These are phyloP conservation scores for Centropus unirufus DNA, from an alignment of 2,113 vertebrate species.

Conservation along the genomic window DNA sequence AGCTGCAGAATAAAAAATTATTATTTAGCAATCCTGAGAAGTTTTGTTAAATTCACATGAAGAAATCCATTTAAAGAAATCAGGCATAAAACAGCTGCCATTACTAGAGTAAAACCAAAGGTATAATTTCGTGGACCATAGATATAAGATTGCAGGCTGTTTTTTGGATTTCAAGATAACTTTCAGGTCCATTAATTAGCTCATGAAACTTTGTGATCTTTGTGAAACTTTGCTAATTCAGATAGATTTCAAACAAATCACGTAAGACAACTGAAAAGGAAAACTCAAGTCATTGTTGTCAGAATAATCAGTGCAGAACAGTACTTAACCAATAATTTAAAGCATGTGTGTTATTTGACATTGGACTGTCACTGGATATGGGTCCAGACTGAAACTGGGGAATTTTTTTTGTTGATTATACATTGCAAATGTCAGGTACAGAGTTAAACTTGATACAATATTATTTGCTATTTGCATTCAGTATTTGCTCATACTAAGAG, in stretches of 20 bases:
- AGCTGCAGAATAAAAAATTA: neutral
- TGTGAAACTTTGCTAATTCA: neutral
- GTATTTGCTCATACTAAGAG: neutral
- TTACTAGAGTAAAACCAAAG: neutral
- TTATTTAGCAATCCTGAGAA: neutral
- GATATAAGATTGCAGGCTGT: neutral
- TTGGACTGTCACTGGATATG: neutral
- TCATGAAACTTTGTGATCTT: neutral
- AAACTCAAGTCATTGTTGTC: neutral
- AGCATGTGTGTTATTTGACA: neutral
- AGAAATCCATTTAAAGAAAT: neutral
- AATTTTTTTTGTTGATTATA: neutral
- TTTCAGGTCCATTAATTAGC: neutral
- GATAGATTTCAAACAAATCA: neutral
- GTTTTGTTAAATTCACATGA: neutral
- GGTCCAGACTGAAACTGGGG: neutral
- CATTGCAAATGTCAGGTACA: neutral
- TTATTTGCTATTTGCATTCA: neutral
- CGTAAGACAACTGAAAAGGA: neutral
- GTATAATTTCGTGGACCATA: neutral
- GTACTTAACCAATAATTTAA: neutral
- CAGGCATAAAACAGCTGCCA: neutral
- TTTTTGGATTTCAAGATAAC: neutral
- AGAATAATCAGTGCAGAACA: neutral
- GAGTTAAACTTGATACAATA: neutral